A percentile compares a stretch with the other conserved stretches of the same genome.
Evolutionary conservation across 1,140 invertebrate genomes (phyloP).

Genomic region (Atta cephalotes): DNA sequence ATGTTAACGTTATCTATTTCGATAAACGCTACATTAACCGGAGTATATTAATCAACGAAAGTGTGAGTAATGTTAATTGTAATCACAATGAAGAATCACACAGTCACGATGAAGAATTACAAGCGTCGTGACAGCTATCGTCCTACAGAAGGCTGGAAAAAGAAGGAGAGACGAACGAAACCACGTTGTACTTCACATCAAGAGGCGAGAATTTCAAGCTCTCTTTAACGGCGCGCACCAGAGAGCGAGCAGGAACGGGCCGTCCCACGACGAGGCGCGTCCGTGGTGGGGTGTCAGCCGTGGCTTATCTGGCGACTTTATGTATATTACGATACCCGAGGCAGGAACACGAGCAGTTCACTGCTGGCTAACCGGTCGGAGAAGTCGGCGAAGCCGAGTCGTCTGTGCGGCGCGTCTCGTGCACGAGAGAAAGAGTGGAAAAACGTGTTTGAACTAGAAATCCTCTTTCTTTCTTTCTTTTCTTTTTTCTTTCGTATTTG

Average conservation of each 20-base stretch:
- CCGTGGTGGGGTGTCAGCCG: conserved; percentile 73
- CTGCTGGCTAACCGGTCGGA: conserved; percentile 80
- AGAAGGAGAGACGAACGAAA: not conserved
- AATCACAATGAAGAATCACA: conserved; percentile 9
- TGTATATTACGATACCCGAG: conserved; percentile 82
- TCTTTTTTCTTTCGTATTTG: not conserved
- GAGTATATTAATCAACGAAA: not conserved
- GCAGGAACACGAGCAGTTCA: conserved; percentile 81
- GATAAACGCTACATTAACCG: not conserved
- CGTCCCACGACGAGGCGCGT: conserved; percentile 70
- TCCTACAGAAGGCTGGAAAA: not conserved
- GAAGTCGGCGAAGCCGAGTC: conserved; percentile 68
- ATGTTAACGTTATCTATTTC: not conserved
- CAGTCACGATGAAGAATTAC: conserved; percentile 20
- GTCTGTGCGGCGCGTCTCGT: conserved; percentile 36
- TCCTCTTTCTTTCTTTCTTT: not conserved
- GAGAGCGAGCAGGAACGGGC: conserved; percentile 52
- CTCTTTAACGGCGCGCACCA: conserved; percentile 46
- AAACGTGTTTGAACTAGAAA: conserved; percentile 42
- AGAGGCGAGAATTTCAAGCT: conserved; percentile 63
- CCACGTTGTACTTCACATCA: conserved; percentile 27
- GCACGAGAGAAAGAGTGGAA: not conserved
- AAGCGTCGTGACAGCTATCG: conserved; percentile 20
- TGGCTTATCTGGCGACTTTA: conserved; percentile 82
- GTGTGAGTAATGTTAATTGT: not conserved